Conservation (phyloP, 2,888 invertebrate species). For the Mimas tiliae region DNA sequence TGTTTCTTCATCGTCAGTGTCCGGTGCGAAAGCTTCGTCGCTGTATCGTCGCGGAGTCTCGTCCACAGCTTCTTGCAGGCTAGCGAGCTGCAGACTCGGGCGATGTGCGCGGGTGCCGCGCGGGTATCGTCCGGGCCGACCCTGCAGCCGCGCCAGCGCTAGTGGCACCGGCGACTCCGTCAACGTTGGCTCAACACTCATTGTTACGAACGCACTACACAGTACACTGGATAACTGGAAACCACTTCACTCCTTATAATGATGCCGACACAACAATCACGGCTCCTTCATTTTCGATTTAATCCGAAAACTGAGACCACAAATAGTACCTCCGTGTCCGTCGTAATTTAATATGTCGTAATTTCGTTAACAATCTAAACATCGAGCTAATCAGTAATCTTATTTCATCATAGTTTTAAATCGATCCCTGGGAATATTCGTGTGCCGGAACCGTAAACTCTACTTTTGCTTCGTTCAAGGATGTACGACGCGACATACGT, state of each 20-base stretch:
- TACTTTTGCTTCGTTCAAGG: neutral
- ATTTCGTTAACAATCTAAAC: slow-evolving; percentile 34
- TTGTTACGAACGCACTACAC: slow-evolving; percentile 57
- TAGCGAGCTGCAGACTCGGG: slow-evolving; percentile 76
- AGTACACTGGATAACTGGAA: slow-evolving; percentile 51
- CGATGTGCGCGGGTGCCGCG: slow-evolving; percentile 69
- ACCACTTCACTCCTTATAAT: slow-evolving; percentile 51
- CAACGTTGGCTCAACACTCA: slow-evolving; percentile 77
- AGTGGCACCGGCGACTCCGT: slow-evolving; percentile 80
- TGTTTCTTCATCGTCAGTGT: slow-evolving; percentile 74
- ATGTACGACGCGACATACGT: too few relatives aligned
- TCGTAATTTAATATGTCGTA: slow-evolving; percentile 41
- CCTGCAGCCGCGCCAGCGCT: slow-evolving; percentile 74
- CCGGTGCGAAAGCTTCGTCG: slow-evolving; percentile 65
- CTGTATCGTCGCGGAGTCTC: slow-evolving; percentile 75
- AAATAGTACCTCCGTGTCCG: slow-evolving; percentile 41
- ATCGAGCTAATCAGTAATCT: slow-evolving; percentile 8
- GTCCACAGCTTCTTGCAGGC: slow-evolving; percentile 75
- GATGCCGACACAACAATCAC: slow-evolving; percentile 49
- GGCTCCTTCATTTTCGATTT: slow-evolving; percentile 65
- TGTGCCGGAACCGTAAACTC: slow-evolving; percentile 46
- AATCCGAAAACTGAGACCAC: slow-evolving; percentile 48
- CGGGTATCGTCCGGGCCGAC: slow-evolving; percentile 60
- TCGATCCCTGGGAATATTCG: slow-evolving; percentile 38
- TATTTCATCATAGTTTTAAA: slow-evolving; percentile 26